A percentile compares a stretch with the other conserved stretches of the same genome.
These are phyloP conservation scores for Bufo gargarizans DNA, from an alignment of 2,113 vertebrate species.

Conservation along the genomic window DNA sequence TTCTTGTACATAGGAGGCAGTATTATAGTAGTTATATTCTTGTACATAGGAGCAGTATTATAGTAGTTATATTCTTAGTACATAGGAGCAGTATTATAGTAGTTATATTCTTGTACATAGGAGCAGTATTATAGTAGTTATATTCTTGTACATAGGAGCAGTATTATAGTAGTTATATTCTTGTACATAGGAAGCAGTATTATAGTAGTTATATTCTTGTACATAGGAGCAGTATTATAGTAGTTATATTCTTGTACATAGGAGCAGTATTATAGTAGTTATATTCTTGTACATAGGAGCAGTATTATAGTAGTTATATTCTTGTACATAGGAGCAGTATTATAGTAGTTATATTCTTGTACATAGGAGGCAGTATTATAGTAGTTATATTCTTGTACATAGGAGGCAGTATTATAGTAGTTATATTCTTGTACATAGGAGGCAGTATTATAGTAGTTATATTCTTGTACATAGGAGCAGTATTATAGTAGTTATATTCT, in stretches of 20 bases:
- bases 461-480: not conserved
- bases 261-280: not conserved
- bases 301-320: conserved; percentile 11
- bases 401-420: too few species aligned
- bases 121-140: not conserved
- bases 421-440: too few species aligned
- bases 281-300: not conserved
- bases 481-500: too few species aligned
- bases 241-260: not conserved
- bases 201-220: not conserved
- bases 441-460: not conserved
- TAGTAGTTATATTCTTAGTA: not conserved
- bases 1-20: too few species aligned
- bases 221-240: not conserved
- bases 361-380: not conserved
- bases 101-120: not conserved
- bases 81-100: conserved; percentile 1
- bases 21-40: too few species aligned
- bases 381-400: too few species aligned
- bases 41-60: too few species aligned
- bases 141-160: not conserved
- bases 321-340: not conserved
- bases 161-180: conserved; percentile 2
- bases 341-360: conserved; percentile 7
- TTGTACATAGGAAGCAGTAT: not conserved